These are phyloP conservation scores for Antheraea assamensis DNA, from an alignment of 2,888 invertebrate genomes.

Conservation along the genomic window DNA sequence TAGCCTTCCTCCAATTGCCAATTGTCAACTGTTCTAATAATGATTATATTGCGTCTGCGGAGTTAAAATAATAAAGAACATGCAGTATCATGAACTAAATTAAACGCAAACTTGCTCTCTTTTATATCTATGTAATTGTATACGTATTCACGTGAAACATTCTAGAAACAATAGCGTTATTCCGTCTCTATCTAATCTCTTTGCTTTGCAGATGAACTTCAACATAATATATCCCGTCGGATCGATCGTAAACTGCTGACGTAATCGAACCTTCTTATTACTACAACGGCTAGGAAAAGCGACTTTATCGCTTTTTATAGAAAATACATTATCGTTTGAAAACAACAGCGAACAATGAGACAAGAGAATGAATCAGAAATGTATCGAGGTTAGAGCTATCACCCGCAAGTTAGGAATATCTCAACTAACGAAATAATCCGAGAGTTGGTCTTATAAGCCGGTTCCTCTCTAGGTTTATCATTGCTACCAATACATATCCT, in stretches of 20 bases:
- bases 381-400: background rate
- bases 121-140: too few relatives aligned
- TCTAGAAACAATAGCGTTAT: too few relatives aligned
- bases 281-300: background rate
- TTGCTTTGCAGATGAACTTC: background rate
- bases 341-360: background rate
- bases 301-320: background rate
- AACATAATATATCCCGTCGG: background rate
- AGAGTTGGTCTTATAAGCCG: background rate
- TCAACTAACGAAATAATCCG: background rate
- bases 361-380: background rate
- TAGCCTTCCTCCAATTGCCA: background rate
- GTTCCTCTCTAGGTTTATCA: background rate
- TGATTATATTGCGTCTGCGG: background rate
- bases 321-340: background rate
- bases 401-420: background rate
- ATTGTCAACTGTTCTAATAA: background rate
- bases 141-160: too few relatives aligned
- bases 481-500: background rate
- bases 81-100: background rate
- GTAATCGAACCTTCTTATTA: background rate
- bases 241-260: slow-evolving; percentile 1
- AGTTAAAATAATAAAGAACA: background rate
- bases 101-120: too few relatives aligned
- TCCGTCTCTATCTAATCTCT: background rate